These are phyloP conservation scores for Plagodis pulveraria DNA, from an alignment of 2,888 invertebrate species.

Conservation along the genomic window DNA sequence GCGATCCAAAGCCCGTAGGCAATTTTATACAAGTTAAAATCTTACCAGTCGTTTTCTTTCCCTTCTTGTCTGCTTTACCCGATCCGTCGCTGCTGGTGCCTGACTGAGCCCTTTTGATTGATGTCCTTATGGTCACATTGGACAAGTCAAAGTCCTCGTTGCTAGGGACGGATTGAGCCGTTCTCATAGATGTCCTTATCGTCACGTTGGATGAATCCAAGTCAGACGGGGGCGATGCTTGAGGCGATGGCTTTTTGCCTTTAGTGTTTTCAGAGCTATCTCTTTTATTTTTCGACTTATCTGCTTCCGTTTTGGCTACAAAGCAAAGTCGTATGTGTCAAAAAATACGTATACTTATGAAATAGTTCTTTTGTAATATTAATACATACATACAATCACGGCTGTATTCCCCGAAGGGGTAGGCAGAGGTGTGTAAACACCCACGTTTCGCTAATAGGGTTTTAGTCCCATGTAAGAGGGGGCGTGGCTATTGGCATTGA, in stretches of 20 bases:
- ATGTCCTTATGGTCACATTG: constrained; percentile 63
- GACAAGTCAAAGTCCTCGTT: constrained; percentile 57
- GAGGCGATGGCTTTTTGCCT: constrained; percentile 14
- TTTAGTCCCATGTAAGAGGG: too few relatives aligned
- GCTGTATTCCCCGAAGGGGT: too few relatives aligned
- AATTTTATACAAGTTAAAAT: neutral
- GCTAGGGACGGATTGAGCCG: constrained; percentile 38
- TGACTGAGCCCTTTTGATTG: constrained; percentile 50
- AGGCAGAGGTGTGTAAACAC: too few relatives aligned
- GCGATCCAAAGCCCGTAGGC: too few relatives aligned
- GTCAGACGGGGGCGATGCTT: constrained; percentile 47
- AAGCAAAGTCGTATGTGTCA: too few relatives aligned
- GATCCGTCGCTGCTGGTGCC: constrained; percentile 58
- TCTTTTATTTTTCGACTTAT: constrained; percentile 22
- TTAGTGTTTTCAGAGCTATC: neutral
- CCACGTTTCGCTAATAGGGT: too few relatives aligned
- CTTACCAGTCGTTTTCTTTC: constrained; percentile 44
- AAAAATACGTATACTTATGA: too few relatives aligned
- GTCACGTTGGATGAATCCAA: constrained; percentile 66
- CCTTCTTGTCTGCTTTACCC: constrained; percentile 39
- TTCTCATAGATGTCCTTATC: constrained; percentile 53
- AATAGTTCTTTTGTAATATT: too few relatives aligned
- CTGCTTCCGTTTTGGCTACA: constrained; percentile 34
- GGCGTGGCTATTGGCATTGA: too few relatives aligned
- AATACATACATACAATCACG: too few relatives aligned